A percentile compares a stretch with the other conserved stretches of the same genome.
Evolutionary conservation across 2,888 invertebrate species (phyloP).

Genomic region (Heliothis peltigera): DNA sequence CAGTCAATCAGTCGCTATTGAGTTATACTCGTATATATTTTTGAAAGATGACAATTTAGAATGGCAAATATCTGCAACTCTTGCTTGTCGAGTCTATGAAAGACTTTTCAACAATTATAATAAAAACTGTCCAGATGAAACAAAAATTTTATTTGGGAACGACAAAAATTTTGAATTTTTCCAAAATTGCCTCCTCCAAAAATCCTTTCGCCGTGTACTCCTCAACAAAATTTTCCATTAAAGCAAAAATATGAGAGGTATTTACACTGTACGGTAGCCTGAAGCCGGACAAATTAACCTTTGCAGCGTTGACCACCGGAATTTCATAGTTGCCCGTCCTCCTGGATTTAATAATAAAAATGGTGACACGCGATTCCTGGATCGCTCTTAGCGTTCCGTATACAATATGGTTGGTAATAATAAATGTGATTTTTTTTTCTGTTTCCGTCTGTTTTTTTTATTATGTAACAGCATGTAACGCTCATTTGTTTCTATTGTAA

Average conservation of each 20-base stretch:
- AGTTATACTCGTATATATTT: too few relatives aligned
- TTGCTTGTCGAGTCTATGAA: too few relatives aligned
- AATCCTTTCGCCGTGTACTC: slow-evolving; percentile 2
- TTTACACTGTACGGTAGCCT: slow-evolving; percentile 55
- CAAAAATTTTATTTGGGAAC: too few relatives aligned
- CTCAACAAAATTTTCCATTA: slow-evolving; percentile 59
- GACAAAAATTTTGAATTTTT: too few relatives aligned
- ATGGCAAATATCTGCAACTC: too few relatives aligned
- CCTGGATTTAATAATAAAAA: slow-evolving; percentile 56
- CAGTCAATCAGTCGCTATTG: too few relatives aligned
- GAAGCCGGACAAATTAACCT: slow-evolving; percentile 67
- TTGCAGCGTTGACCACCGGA: slow-evolving; percentile 56
- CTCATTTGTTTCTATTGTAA: too few relatives aligned
- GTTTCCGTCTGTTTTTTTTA: background rate
- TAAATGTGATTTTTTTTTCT: background rate
- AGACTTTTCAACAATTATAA: too few relatives aligned
- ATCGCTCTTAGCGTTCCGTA: slow-evolving; percentile 21
- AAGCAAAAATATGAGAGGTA: slow-evolving; percentile 69
- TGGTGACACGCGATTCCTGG: slow-evolving; percentile 21
- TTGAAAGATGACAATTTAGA: too few relatives aligned
- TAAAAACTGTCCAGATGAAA: too few relatives aligned
- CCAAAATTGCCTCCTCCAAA: slow-evolving; percentile 46
- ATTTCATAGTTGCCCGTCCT: slow-evolving; percentile 50
- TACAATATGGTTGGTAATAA: background rate
- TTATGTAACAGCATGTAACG: background rate